phyloP scores from a whole-genome alignment of 2,888 invertebrate genomes.

The Orgyia antiqua region DNA sequence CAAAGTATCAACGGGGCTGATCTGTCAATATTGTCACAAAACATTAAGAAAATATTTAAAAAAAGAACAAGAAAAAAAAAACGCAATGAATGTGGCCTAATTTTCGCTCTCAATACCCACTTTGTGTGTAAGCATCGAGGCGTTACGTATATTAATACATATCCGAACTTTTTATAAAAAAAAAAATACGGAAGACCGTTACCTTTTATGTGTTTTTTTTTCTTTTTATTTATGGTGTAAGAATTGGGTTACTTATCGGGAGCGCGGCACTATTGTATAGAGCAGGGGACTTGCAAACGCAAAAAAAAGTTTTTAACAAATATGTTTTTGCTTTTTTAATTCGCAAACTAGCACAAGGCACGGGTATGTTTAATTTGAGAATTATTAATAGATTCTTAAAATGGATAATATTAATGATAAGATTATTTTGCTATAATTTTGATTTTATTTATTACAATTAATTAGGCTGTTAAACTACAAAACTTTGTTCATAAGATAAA shows the following conservation, averaged over 20 bases:
- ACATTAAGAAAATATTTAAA: constrained; percentile 40
- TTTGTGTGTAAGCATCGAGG: constrained; percentile 71
- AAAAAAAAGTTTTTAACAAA: constrained; percentile 29
- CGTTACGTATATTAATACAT: constrained; percentile 73
- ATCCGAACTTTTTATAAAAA: constrained; percentile 25
- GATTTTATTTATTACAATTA: too few species aligned
- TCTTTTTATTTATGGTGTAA: constrained; percentile 72
- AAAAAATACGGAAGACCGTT: constrained; percentile 62
- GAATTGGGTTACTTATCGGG: constrained; percentile 78
- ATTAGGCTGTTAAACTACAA: too few species aligned
- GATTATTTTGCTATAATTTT: background rate
- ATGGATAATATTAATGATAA: constrained; percentile 50
- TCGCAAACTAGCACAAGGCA: constrained; percentile 20
- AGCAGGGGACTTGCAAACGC: constrained; percentile 30
- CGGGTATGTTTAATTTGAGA: constrained; percentile 35
- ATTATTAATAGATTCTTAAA: constrained; percentile 50
- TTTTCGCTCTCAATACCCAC: constrained; percentile 72
- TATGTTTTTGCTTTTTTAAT: constrained; percentile 31
- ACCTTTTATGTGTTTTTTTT: constrained; percentile 56
- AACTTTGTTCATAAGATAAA: too few species aligned
- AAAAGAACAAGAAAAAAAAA: constrained; percentile 36
- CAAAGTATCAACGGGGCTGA: constrained; percentile 46
- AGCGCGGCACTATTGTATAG: constrained; percentile 56
- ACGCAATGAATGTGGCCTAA: constrained; percentile 68
- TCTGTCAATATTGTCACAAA: constrained; percentile 76